phyloP scores from a whole-genome alignment of 2,797 vertebrate species.

The Mormyrops boulengeri region DNA sequence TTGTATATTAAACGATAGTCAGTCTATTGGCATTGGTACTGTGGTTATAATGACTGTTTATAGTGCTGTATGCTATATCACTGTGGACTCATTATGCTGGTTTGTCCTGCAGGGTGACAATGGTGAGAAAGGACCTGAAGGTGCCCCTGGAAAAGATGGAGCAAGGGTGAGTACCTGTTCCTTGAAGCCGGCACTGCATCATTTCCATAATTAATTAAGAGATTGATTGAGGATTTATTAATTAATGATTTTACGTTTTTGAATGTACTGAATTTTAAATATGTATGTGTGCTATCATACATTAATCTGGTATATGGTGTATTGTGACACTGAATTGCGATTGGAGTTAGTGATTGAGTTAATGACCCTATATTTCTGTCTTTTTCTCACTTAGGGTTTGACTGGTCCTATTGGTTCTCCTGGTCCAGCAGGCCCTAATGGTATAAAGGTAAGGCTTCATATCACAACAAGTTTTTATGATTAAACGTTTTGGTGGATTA shows the following conservation, averaged over 20 bases:
- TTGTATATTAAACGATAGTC: not conserved
- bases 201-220: not conserved
- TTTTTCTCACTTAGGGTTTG: conserved; percentile 69
- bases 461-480: not conserved
- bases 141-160: conserved; percentile 89
- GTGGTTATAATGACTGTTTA: not conserved
- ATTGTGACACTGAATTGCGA: not conserved
- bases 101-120: conserved; percentile 73
- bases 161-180: conserved; percentile 69
- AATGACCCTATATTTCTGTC: not conserved
- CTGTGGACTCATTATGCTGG: not conserved
- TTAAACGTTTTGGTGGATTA: not conserved
- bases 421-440: conserved; percentile 84
- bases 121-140: conserved; percentile 89
- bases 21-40: not conserved
- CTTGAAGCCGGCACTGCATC: not conserved
- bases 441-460: conserved; percentile 75
- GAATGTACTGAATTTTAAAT: not conserved
- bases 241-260: not conserved
- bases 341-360: not conserved
- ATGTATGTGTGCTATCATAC: not conserved
- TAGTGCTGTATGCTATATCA: not conserved
- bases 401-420: conserved; percentile 92
- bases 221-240: not conserved
- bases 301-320: not conserved